These are phyloP conservation scores for Columba janthina DNA, from an alignment of 2,113 vertebrate species.

Conservation along the genomic window DNA sequence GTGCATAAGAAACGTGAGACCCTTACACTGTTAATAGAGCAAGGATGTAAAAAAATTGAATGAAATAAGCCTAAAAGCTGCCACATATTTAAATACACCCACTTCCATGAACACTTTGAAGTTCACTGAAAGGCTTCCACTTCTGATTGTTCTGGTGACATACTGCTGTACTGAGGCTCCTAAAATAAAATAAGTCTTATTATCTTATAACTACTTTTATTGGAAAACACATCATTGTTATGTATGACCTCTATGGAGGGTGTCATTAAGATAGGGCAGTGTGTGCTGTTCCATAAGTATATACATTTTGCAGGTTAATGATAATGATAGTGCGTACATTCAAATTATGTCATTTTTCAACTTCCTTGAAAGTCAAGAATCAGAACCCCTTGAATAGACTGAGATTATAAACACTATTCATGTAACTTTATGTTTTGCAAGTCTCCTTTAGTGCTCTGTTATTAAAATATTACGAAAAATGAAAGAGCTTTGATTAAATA, in stretches of 20 bases:
- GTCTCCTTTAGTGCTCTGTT: slow-evolving; percentile 54
- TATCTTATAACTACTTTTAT: slow-evolving; percentile 7
- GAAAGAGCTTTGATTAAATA: slow-evolving; percentile 70
- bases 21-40: background rate
- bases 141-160: background rate
- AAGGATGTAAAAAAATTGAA: slow-evolving; percentile 16
- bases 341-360: slow-evolving; percentile 40
- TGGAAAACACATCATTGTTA: background rate
- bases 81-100: background rate
- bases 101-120: background rate
- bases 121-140: background rate
- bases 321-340: slow-evolving; percentile 9
- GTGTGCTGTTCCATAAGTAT: background rate
- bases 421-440: slow-evolving; percentile 55
- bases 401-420: slow-evolving; percentile 46
- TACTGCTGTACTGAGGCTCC: background rate
- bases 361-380: slow-evolving; percentile 28
- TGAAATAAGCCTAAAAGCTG: background rate
- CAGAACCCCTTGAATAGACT: background rate
- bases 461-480: slow-evolving; percentile 73
- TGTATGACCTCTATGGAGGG: background rate
- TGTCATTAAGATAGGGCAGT: background rate
- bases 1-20: slow-evolving; percentile 29
- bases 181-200: slow-evolving; percentile 8
- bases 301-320: slow-evolving; percentile 22